phyloP scores from a whole-genome alignment of 2,797 vertebrate genomes.

The Pachyuromys duprasi region DNA sequence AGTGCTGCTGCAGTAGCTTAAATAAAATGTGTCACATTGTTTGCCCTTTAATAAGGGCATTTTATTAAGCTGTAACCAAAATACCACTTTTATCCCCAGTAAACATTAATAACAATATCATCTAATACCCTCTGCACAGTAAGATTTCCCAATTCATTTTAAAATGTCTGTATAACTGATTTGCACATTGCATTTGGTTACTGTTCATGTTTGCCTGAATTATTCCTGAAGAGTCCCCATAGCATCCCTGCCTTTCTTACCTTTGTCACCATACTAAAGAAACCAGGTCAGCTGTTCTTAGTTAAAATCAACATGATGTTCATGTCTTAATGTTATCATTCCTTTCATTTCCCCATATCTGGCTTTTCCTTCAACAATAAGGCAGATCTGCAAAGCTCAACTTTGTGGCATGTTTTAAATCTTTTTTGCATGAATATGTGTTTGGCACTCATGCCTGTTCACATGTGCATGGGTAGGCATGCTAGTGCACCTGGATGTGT shows the following conservation, averaged over 20 bases:
- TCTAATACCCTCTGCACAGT: neutral
- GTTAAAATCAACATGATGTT: neutral
- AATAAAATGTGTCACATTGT: slow-evolving; percentile 14
- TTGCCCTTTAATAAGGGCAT: slow-evolving; percentile 4
- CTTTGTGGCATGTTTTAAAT: neutral
- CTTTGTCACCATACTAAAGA: neutral
- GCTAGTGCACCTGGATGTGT: neutral
- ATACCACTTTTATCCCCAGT: neutral
- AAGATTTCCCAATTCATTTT: neutral
- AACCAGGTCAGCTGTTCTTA: neutral
- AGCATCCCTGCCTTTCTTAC: neutral
- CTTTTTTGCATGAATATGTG: neutral
- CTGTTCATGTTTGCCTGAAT: neutral
- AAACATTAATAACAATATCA: slow-evolving; percentile 15
- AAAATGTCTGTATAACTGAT: neutral
- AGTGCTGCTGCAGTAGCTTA: neutral
- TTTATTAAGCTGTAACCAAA: slow-evolving; percentile 16
- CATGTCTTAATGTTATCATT: neutral
- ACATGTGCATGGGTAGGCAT: too few relatives aligned
- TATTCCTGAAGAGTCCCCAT: neutral
- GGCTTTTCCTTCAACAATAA: slow-evolving; percentile 11
- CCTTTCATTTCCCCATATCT: neutral
- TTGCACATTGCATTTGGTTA: neutral
- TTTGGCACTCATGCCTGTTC: neutral
- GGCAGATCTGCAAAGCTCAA: neutral